phyloP scores from a whole-genome alignment of 1,140 invertebrate species.

The Capitella teleta region DNA sequence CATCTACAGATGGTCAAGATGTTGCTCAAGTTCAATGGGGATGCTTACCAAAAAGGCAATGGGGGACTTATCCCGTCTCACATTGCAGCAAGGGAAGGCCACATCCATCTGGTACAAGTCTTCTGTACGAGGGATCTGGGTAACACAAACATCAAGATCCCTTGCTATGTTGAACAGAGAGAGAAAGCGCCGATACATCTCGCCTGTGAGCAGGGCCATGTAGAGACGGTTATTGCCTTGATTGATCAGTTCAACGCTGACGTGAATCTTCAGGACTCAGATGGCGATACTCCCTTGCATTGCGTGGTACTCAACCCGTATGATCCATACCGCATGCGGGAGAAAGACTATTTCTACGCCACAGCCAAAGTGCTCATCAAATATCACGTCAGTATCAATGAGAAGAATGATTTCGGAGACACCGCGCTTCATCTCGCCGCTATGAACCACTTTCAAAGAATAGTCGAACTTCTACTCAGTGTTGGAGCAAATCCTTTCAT shows the following conservation, averaged over 20 bases:
- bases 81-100: slow-evolving; percentile 14
- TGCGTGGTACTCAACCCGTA: slow-evolving; percentile 11
- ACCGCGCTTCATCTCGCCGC: slow-evolving; percentile 13
- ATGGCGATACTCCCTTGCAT: slow-evolving; percentile 13
- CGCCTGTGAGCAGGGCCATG: slow-evolving; percentile 10
- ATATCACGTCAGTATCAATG: slow-evolving; percentile 8
- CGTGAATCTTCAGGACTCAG: slow-evolving; percentile 11
- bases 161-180: slow-evolving; percentile 11
- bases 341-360: slow-evolving; percentile 12
- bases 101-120: slow-evolving; percentile 12
- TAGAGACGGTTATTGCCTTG: slow-evolving; percentile 8
- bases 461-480: slow-evolving; percentile 11
- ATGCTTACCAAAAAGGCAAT: slow-evolving; percentile 12
- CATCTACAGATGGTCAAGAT: slow-evolving; percentile 11
- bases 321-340: slow-evolving; percentile 10
- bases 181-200: slow-evolving; percentile 13
- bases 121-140: slow-evolving; percentile 1
- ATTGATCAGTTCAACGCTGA: slow-evolving; percentile 12
- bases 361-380: slow-evolving; percentile 11
- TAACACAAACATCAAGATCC: slow-evolving; percentile 13
- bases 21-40: slow-evolving; percentile 12
- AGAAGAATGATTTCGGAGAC: slow-evolving; percentile 11
- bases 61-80: slow-evolving; percentile 9
- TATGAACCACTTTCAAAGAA: slow-evolving; percentile 9
- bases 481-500: slow-evolving; percentile 13